Percentiles rank a stretch among this genome's conserved stretches.
Evolutionary conservation across 2,888 invertebrate genomes (phyloP).

Genomic region (Brenthis daphne): DNA sequence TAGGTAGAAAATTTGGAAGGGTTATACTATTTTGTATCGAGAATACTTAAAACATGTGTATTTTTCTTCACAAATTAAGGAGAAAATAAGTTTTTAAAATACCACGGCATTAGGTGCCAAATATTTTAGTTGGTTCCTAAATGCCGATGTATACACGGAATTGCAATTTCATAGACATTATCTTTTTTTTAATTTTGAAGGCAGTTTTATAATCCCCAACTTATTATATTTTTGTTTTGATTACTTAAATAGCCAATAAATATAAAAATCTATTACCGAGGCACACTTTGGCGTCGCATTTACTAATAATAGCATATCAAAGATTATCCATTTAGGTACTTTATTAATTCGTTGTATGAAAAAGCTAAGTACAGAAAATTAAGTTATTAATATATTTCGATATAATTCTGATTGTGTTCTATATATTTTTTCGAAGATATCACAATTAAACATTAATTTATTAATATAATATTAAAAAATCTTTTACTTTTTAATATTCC

Average conservation of each 20-base stretch:
- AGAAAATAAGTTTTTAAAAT: conserved; percentile 5
- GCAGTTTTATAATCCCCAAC: too few species aligned
- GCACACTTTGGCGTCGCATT: neutral
- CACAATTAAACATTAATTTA: too few species aligned
- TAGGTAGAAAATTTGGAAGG: too few species aligned
- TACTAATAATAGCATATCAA: neutral
- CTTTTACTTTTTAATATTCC: too few species aligned
- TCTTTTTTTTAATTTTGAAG: neutral
- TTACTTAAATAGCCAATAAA: too few species aligned
- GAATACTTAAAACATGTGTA: too few species aligned
- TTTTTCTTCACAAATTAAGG: neutral
- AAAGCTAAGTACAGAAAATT: neutral
- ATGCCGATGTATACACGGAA: neutral
- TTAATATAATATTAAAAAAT: too few species aligned
- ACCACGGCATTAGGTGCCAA: conserved; percentile 2
- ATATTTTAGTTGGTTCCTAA: conserved; percentile 1
- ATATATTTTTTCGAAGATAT: too few species aligned
- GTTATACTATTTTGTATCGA: too few species aligned
- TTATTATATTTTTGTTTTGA: too few species aligned
- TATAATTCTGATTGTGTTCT: neutral
- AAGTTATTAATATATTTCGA: neutral
- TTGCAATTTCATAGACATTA: neutral
- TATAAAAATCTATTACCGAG: too few species aligned
- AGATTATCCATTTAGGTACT: neutral
- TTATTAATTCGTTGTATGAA: neutral